phyloP scores from a whole-genome alignment of 2,797 vertebrate genomes.

The Pygocentrus nattereri region DNA sequence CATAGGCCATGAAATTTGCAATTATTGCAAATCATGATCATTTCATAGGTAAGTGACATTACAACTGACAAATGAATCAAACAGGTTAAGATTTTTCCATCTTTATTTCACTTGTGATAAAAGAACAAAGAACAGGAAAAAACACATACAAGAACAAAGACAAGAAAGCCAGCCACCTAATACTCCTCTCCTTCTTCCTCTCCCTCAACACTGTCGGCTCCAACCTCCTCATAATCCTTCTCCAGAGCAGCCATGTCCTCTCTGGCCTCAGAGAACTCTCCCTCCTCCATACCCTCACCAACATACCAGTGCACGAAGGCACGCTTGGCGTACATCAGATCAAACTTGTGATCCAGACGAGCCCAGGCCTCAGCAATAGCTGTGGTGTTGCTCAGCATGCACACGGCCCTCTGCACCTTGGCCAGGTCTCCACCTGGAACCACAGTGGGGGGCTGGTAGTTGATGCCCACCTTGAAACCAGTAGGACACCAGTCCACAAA shows the following conservation, averaged over 20 bases:
- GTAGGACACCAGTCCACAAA: constrained; percentile 90
- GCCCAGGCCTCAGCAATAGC: constrained; percentile 91
- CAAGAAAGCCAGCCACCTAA: constrained; percentile 14
- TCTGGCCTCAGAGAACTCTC: constrained; percentile 90
- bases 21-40: neutral
- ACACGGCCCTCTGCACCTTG: constrained; percentile 90
- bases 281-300: constrained; percentile 93
- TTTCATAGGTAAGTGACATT: neutral
- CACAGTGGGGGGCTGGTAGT: constrained; percentile 84
- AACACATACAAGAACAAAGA: constrained; percentile 18
- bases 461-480: constrained; percentile 88
- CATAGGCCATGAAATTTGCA: neutral
- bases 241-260: constrained; percentile 92
- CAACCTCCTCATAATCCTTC: constrained; percentile 92
- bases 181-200: constrained; percentile 67
- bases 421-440: constrained; percentile 92
- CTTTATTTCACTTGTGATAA: constrained; percentile 25
- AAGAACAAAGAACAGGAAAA: constrained; percentile 12
- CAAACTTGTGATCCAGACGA: constrained; percentile 88
- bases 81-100: neutral
- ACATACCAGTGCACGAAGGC: constrained; percentile 93
- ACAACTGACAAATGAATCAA: neutral
- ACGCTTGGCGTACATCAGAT: constrained; percentile 91
- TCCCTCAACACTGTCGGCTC: constrained; percentile 61
- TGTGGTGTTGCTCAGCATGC: constrained; percentile 94